Percentiles rank a stretch among this genome's conserved stretches.
Conservation (phyloP, 2,797 vertebrate species). For the Cephalopachus bancanus region DNA sequence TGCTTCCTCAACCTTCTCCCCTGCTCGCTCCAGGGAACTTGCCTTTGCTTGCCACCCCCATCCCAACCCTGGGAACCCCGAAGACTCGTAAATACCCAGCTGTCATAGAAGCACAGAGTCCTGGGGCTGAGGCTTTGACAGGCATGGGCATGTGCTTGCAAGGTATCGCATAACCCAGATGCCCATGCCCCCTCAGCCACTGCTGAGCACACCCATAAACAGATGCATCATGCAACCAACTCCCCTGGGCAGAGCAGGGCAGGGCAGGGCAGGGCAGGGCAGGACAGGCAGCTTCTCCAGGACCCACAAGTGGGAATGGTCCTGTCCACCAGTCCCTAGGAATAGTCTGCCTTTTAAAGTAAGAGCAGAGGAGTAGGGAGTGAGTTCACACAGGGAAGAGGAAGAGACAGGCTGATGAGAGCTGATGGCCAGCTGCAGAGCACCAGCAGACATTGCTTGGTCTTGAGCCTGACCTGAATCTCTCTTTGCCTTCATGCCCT, state of each 20-base stretch:
- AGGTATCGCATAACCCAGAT: constrained; percentile 76
- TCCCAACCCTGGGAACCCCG: constrained; percentile 84
- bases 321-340: constrained; percentile 16
- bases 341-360: constrained; percentile 61
- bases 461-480: background rate
- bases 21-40: background rate
- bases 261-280: background rate
- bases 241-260: background rate
- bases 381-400: background rate
- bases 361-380: background rate
- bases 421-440: background rate
- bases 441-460: background rate
- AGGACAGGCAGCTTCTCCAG: background rate
- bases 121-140: constrained; percentile 84
- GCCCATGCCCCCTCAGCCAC: constrained; percentile 43
- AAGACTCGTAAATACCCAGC: constrained; percentile 92
- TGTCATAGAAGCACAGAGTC: constrained; percentile 87
- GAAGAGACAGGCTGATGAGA: background rate
- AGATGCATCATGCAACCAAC: background rate
- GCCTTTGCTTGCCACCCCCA: background rate
- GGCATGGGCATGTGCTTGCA: constrained; percentile 88
- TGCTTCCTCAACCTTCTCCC: background rate
- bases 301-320: background rate
- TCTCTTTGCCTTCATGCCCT: background rate
- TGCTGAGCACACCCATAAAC: background rate